These are phyloP conservation scores for Poecilia gillii DNA, from an alignment of 2,797 vertebrate species.

Conservation along the genomic window DNA sequence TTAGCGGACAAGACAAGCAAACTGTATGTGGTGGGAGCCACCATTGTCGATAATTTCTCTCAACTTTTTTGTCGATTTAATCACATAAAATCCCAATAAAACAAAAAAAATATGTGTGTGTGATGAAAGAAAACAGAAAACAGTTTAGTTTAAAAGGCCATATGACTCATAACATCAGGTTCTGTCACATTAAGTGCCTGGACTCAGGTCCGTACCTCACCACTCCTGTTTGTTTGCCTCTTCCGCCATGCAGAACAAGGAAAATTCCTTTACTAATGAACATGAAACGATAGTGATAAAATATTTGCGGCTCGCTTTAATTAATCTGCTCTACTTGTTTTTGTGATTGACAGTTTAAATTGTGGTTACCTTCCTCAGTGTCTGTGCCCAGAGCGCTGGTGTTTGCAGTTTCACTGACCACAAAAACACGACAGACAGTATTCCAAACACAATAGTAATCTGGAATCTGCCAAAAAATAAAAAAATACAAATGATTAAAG, in stretches of 20 bases:
- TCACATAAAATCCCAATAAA: background rate
- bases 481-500: background rate
- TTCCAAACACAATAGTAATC: background rate
- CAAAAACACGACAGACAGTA: background rate
- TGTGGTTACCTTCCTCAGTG: too few species aligned
- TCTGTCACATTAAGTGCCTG: background rate
- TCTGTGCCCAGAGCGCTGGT: too few species aligned
- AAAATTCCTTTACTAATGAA: background rate
- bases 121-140: background rate
- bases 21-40: background rate
- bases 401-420: background rate
- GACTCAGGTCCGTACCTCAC: background rate
- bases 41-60: background rate
- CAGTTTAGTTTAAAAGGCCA: background rate
- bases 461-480: background rate
- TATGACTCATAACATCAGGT: background rate
- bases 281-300: background rate
- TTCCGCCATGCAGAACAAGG: background rate
- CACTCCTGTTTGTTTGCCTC: background rate
- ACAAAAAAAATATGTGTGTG: background rate
- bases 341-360: background rate
- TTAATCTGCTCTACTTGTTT: background rate
- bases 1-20: background rate
- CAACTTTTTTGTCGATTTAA: background rate
- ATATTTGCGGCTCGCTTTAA: background rate